phyloP scores from a whole-genome alignment of 2,888 invertebrate species.

The Dione vanillae region DNA sequence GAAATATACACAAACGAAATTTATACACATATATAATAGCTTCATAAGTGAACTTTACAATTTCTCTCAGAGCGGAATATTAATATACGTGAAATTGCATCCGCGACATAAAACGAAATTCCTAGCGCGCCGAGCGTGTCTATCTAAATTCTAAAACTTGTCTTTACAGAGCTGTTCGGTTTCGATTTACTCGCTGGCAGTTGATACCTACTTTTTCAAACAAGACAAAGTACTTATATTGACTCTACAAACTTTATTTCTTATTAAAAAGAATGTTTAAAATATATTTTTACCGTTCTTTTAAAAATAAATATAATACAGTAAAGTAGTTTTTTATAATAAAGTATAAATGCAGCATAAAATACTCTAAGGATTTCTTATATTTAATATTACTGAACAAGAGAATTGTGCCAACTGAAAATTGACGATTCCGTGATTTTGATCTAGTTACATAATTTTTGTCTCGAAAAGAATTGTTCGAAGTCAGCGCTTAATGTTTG shows the following conservation, averaged over 20 bases:
- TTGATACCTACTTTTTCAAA: constrained; percentile 27
- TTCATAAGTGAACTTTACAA: background rate
- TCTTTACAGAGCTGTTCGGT: constrained; percentile 29
- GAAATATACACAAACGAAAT: background rate
- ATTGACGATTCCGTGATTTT: background rate
- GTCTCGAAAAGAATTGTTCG: background rate
- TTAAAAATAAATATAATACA: too few relatives aligned
- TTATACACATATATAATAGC: background rate
- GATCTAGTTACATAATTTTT: constrained; percentile 15
- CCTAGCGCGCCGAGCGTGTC: constrained; percentile 15
- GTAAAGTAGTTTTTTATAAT: too few relatives aligned
- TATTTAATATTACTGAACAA: background rate
- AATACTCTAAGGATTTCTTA: background rate
- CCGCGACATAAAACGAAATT: constrained; percentile 24
- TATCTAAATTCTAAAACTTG: constrained; percentile 34
- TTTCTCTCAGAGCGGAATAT: background rate
- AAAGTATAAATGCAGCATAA: background rate
- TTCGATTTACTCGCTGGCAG: constrained; percentile 24
- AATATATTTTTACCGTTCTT: background rate
- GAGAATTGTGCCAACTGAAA: background rate
- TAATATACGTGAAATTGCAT: constrained; percentile 19
- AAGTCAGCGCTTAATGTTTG: constrained; percentile 12
- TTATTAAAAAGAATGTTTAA: background rate
- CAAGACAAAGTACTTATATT: constrained; percentile 23
- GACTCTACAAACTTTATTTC: background rate